phyloP scores from a whole-genome alignment of 2,888 invertebrate genomes.

The Sussaba pulchella region DNA sequence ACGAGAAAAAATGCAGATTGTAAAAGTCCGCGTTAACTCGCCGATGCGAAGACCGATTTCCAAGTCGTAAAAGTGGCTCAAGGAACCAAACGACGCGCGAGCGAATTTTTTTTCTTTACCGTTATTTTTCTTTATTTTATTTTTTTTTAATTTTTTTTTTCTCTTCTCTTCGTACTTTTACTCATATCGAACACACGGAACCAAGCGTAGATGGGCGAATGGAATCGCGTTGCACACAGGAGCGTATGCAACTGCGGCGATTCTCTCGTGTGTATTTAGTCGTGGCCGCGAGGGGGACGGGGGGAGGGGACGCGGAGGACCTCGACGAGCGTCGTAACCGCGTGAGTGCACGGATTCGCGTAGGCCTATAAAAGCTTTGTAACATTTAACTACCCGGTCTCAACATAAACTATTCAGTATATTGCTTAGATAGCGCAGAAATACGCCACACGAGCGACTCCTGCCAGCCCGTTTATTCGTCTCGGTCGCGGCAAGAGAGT shows the following conservation, averaged over 20 bases:
- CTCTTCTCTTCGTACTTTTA: conserved; percentile 19
- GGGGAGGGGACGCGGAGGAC: conserved; percentile 21
- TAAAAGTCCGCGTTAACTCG: conserved; percentile 43
- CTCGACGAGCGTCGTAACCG: conserved; percentile 73
- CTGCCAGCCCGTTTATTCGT: conserved; percentile 73
- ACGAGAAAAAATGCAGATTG: conserved; percentile 23
- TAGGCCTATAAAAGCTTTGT: conserved; percentile 80
- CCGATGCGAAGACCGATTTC: conserved; percentile 56
- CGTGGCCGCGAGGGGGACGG: conserved; percentile 15
- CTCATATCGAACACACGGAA: conserved; percentile 31
- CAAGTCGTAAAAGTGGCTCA: conserved; percentile 60
- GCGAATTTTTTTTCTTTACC: conserved; percentile 32
- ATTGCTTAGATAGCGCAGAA: conserved; percentile 79
- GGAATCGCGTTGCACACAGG: conserved; percentile 3
- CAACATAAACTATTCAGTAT: conserved; percentile 80
- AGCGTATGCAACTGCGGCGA: conserved; percentile 36
- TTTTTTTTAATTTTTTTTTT: conserved; percentile 17
- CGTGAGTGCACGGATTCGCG: conserved; percentile 75
- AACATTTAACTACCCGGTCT: conserved; percentile 79
- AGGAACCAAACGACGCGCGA: conserved; percentile 45
- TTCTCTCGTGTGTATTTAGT: conserved; percentile 61
- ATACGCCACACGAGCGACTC: conserved; percentile 73
- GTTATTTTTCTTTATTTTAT: conserved; percentile 11
- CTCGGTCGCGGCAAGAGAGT: conserved; percentile 58
- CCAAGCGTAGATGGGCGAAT: too few relatives aligned